Base-by-base conservation (phyloP, 2,888 invertebrate species). In the Dendrolimus pini region DNA sequence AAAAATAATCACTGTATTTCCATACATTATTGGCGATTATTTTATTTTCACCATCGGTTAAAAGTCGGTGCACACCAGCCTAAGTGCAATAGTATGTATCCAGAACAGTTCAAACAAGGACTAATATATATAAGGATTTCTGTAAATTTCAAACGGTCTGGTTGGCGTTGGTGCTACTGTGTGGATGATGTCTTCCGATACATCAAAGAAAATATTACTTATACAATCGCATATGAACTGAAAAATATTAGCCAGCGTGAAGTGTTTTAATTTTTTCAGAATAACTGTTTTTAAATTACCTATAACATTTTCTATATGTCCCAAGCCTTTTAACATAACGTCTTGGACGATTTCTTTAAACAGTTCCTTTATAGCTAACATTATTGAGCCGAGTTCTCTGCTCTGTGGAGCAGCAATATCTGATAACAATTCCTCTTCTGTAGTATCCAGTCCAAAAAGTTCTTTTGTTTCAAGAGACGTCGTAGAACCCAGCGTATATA, bases 231-330 rank as follows among this genome's bases (percentile, higher is more conserved):
- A 72, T 2, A 75, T 54, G 1, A 67, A 61, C 41, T 74, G 69
- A 2, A 83, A 67, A 7, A 82, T 61, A 59, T 83, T 80, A 1
- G 80, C 71, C 7, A 85, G 54, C 0, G 80, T 77, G 54, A 76
- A 78, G 9, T 65, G 65, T 55, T 72, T 74, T 6, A 85, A 66
- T 61, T 72, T 80, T 53, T 71, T 77, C 7, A 83, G 60, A 2
- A 85, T 41, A 30, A 71, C 73, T n/a, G 73, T 60, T 67, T 79
- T 85, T n/a, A 72, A 70, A 12, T 74, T 67, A 2, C 69, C 61
- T 1, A 78, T 63, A 12, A 74, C 67, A 6, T 59, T 60, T 58
- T 66, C 69, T 0, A 78, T 7, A 47, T 74, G 74, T 53, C 67
- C 70, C 9, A 73, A 62, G 1, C 61, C 66, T 59, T 82, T 70